Evolutionary conservation across 2,888 invertebrate species (phyloP), one percentile per base, ranked within the genome.

Genomic region (Rhingia rostrata): DNA sequence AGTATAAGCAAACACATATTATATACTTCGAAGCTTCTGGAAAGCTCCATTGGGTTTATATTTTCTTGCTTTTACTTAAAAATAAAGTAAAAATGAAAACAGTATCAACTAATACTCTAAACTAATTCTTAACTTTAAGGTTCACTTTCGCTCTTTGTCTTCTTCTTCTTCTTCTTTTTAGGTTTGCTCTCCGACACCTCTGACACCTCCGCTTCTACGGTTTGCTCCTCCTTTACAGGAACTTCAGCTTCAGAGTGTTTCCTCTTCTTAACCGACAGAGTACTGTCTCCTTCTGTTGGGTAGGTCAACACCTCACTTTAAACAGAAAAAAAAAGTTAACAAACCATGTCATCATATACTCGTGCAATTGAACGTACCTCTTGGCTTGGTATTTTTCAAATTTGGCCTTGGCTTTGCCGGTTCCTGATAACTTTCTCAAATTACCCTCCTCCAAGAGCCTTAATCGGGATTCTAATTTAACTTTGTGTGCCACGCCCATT

Each of bases 331-430:
- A 0, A 7, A 32, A n/a, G n/a, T 61, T 35, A 43, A 33, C 22
- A 14, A 10, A 1, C 1, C 37, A 0, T 10, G 3, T 35, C 6
- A 4, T n/a, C 22, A 6, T 14, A 10, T 5, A 30, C 12, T 14
- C 3, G 10, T 30, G 6, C 37, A 49, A 39, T 7, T 10, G 10
- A 41, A 66, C 0, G 69, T 72, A 91, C 91, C 91, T 89, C 90
- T 92, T 89, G 10, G 89, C 94, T 88, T 97, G 96, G 90, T 98
- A 99, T 92, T 98, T 98, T 88, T 98, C 98, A 90, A 97, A 97
- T 90, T 96, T 97, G 1, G 96, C 95, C 89, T 96, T 95, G 0
- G 95, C 95, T 90, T 97, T 98, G 10, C 96, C 97, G 0, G 97
- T 96, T 3, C 98, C 98, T 87, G 97, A 97, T 80, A 98, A 94